A percentile compares a stretch with the other conserved stretches of the same genome.
Conservation (phyloP, 1,140 invertebrate species). For the Philaenus spumarius region DNA sequence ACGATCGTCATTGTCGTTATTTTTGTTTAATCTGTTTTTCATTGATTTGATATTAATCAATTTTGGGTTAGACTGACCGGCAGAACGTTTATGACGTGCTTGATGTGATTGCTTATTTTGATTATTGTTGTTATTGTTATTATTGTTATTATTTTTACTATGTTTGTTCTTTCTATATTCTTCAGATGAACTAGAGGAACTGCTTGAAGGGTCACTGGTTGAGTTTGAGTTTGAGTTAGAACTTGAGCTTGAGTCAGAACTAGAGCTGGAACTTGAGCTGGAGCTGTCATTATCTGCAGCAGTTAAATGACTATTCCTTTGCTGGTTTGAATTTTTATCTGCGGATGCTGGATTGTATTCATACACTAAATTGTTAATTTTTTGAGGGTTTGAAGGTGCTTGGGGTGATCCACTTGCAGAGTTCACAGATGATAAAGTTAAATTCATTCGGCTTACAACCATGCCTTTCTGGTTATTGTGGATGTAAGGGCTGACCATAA, state of each 20-base stretch:
- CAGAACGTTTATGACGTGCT: conserved; percentile 10
- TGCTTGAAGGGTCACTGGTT: neutral
- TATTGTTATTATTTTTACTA: neutral
- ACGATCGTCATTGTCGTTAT: neutral
- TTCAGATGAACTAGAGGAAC: neutral
- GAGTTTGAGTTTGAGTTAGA: conserved; percentile 18
- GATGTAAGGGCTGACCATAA: conserved; percentile 47
- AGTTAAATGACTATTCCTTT: conserved; percentile 4
- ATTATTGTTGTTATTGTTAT: neutral
- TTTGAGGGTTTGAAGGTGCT: conserved; percentile 34
- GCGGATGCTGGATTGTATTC: conserved; percentile 34
- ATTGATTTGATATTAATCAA: no score
- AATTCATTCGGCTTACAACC: conserved; percentile 50
- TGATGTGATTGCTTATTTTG: neutral
- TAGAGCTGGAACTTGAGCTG: conserved; percentile 16
- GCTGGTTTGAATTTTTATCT: conserved; percentile 6
- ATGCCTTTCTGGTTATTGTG: conserved; percentile 45
- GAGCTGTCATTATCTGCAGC: conserved; percentile 12
- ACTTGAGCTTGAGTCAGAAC: conserved; percentile 19
- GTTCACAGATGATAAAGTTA: conserved; percentile 43
- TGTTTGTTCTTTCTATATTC: neutral
- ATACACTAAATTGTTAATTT: conserved; percentile 50
- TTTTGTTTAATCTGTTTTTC: neutral
- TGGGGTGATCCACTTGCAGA: conserved; percentile 21
- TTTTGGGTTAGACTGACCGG: conserved; percentile 3